A percentile compares a stretch with the other conserved stretches of the same genome.
Conservation (phyloP, 1,140 invertebrate genomes). For the Cyrtorhinus lividipennis region DNA sequence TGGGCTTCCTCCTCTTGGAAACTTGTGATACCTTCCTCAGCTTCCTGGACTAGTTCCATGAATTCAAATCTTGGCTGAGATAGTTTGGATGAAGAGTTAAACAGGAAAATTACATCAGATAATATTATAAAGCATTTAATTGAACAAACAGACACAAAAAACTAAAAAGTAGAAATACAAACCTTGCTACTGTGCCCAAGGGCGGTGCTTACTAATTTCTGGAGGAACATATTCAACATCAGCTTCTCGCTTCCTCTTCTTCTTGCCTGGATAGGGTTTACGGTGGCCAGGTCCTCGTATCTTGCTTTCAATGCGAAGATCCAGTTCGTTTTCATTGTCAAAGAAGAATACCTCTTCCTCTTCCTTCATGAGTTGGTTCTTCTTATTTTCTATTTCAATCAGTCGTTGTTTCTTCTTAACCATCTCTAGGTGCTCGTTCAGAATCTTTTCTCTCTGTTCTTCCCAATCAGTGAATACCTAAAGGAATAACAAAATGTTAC, state of each 20-base stretch:
- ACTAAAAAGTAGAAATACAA: too few species aligned
- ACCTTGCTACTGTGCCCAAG: too few species aligned
- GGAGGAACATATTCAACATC: slow-evolving; percentile 21
- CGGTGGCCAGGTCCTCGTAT: too few species aligned
- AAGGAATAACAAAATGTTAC: too few species aligned
- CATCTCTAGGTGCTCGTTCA: slow-evolving; percentile 35
- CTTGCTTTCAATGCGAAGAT: slow-evolving; percentile 46
- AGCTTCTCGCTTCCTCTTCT: slow-evolving; percentile 19
- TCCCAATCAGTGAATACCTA: slow-evolving; percentile 45
- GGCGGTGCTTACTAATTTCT: slow-evolving; percentile 22
- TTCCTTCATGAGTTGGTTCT: slow-evolving; percentile 39
- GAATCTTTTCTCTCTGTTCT: slow-evolving; percentile 31
- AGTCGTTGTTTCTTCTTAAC: slow-evolving; percentile 37
- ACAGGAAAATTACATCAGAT: too few species aligned
- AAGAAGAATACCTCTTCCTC: slow-evolving; percentile 62
- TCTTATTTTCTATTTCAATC: slow-evolving; percentile 40
- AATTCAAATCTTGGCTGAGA: too few species aligned
- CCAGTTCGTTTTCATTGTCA: slow-evolving; percentile 56
- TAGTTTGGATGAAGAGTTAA: too few species aligned
- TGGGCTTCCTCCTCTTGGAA: too few species aligned
- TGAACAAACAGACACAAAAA: too few species aligned
- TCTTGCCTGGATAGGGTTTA: slow-evolving; percentile 7
- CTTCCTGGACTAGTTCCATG: too few species aligned
- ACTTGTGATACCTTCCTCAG: too few species aligned
- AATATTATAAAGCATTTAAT: too few species aligned